phyloP scores from a whole-genome alignment of 1,140 invertebrate genomes.

The Ips typographus region DNA sequence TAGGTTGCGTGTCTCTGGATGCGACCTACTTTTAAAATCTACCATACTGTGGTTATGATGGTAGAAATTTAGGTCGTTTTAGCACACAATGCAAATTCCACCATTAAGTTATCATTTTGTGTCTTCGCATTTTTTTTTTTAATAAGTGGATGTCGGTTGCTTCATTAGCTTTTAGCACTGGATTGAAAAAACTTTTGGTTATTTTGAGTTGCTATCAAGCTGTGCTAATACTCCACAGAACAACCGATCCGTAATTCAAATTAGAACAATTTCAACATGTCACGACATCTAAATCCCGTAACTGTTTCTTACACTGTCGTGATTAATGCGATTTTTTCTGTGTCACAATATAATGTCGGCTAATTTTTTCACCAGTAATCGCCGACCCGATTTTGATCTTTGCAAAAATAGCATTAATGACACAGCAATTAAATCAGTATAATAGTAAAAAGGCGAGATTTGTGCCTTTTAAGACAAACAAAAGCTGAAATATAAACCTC shows the following conservation, averaged over 20 bases:
- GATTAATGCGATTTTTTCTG: conserved; percentile 8
- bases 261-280: conserved; percentile 7
- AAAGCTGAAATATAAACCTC: too few species aligned
- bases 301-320: conserved; percentile 19
- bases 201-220: too few species aligned
- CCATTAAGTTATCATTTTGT: too few species aligned
- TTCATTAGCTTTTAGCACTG: too few species aligned
- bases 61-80: conserved; percentile 20
- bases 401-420: neutral
- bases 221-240: too few species aligned
- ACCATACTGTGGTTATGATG: conserved; percentile 11
- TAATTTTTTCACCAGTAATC: neutral
- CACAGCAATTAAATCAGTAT: too few species aligned
- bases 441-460: too few species aligned
- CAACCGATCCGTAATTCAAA: conserved; percentile 6
- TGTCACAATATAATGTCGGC: neutral
- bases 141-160: too few species aligned
- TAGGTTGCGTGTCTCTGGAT: conserved; percentile 23
- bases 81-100: neutral
- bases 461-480: too few species aligned
- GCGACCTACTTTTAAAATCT: conserved; percentile 31
- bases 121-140: too few species aligned
- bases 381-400: neutral
- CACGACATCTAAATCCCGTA: conserved; percentile 30
- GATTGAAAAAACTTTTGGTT: too few species aligned